phyloP scores from a whole-genome alignment of 2,113 vertebrate species.

The Coregonus clupeaformis region DNA sequence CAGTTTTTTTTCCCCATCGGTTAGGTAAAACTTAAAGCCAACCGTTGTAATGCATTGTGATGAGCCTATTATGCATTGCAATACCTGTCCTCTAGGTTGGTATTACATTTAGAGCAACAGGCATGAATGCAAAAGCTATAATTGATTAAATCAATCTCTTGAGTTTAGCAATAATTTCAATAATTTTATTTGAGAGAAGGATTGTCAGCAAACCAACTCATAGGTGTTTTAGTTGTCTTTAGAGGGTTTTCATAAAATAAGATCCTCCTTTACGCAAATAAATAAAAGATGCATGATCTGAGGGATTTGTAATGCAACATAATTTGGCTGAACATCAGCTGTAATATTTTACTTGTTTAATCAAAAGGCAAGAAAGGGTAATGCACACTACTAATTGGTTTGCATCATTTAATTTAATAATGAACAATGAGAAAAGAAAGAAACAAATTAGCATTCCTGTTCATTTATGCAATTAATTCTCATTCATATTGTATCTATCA shows the following conservation, averaged over 20 bases:
- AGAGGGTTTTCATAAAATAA: conserved; percentile 18
- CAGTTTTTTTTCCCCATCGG: too few relatives aligned
- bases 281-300: conserved; percentile 52
- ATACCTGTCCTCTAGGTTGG: too few relatives aligned
- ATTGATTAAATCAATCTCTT: not conserved
- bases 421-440: conserved; percentile 46
- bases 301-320: conserved; percentile 60
- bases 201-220: not conserved
- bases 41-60: too few relatives aligned
- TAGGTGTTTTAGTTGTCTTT: conserved; percentile 3
- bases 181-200: not conserved
- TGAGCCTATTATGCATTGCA: too few relatives aligned
- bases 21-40: too few relatives aligned
- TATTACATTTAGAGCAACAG: not conserved
- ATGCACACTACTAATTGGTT: conserved; percentile 69
- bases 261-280: conserved; percentile 31
- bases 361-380: conserved; percentile 64
- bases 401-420: conserved; percentile 71
- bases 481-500: conserved; percentile 52
- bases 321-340: conserved; percentile 61
- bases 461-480: conserved; percentile 65
- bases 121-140: not conserved
- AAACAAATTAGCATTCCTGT: conserved; percentile 60
- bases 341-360: conserved; percentile 67
- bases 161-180: not conserved